Evolutionary conservation across 2,113 vertebrate genomes (phyloP).

Genomic region (Halcyon malimbica): DNA sequence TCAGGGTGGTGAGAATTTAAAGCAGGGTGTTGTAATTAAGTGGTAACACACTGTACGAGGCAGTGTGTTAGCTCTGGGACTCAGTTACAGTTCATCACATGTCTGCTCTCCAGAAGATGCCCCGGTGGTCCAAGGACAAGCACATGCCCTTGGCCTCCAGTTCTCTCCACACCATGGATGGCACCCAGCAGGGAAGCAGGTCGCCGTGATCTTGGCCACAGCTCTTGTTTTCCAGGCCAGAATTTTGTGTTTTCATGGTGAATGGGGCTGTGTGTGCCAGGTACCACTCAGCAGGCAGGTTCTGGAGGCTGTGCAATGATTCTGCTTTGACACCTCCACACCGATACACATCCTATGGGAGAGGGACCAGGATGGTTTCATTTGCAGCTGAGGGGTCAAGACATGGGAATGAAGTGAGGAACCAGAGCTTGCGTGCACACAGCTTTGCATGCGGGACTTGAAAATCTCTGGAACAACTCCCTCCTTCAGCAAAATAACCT

Average conservation of each 20-base stretch:
- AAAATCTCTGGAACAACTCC: neutral
- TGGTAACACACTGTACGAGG: no score
- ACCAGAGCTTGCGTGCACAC: neutral
- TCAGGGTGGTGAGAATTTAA: neutral
- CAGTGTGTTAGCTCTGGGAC: neutral
- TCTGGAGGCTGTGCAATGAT: neutral
- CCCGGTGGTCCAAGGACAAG: neutral
- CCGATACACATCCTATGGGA: fast-evolving
- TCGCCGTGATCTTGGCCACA: neutral
- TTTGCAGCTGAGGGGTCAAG: neutral
- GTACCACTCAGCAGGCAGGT: fast-evolving
- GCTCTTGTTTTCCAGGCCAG: neutral
- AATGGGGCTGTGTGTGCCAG: neutral
- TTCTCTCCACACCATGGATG: fast-evolving
- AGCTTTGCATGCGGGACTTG: neutral
- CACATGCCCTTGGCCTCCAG: neutral
- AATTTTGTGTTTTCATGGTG: neutral
- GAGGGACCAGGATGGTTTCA: neutral
- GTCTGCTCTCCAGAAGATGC: neutral
- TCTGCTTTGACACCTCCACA: neutral
- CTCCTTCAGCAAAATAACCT: neutral
- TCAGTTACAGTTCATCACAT: neutral
- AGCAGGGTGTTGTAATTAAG: neutral
- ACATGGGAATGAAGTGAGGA: neutral
- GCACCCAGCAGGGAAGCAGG: fast-evolving